Percentiles rank a stretch among this genome's conserved stretches.
Evolutionary conservation across 2,113 vertebrate species (phyloP).

Genomic region (Fregata magnificens): DNA sequence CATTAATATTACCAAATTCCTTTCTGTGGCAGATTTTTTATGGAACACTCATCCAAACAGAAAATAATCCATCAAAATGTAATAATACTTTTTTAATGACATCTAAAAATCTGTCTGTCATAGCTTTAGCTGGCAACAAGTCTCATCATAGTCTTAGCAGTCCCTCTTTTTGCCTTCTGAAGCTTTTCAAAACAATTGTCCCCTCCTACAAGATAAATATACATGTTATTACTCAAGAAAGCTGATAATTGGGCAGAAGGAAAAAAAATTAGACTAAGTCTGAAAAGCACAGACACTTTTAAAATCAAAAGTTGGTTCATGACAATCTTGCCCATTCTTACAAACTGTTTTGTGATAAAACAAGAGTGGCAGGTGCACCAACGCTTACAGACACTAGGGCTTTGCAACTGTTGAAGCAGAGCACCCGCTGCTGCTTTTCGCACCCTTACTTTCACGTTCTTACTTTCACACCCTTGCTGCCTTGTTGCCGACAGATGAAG

Average conservation of each 20-base stretch:
- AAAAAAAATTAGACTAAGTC: background rate
- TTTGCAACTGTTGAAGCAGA: too few relatives aligned
- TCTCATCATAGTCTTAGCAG: background rate
- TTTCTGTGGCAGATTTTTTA: background rate
- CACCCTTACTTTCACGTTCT: too few relatives aligned
- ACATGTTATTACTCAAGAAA: background rate
- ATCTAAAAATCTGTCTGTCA: background rate
- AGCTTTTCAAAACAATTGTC: background rate
- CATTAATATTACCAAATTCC: background rate
- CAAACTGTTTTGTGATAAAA: background rate
- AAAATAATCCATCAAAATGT: background rate
- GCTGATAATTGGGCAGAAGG: background rate
- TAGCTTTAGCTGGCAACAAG: background rate
- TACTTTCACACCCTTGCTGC: too few relatives aligned
- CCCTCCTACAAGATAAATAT: background rate
- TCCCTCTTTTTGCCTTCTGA: background rate
- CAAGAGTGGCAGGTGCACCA: too few relatives aligned
- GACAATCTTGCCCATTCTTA: background rate
- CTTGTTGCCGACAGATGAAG: too few relatives aligned
- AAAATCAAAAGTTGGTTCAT: background rate
- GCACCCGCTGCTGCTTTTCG: too few relatives aligned
- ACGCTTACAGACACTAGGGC: too few relatives aligned
- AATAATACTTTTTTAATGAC: background rate
- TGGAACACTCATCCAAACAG: background rate
- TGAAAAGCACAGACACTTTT: background rate